These are phyloP conservation scores for Bembecia ichneumoniformis DNA, from an alignment of 2,888 invertebrate genomes.

Conservation along the genomic window DNA sequence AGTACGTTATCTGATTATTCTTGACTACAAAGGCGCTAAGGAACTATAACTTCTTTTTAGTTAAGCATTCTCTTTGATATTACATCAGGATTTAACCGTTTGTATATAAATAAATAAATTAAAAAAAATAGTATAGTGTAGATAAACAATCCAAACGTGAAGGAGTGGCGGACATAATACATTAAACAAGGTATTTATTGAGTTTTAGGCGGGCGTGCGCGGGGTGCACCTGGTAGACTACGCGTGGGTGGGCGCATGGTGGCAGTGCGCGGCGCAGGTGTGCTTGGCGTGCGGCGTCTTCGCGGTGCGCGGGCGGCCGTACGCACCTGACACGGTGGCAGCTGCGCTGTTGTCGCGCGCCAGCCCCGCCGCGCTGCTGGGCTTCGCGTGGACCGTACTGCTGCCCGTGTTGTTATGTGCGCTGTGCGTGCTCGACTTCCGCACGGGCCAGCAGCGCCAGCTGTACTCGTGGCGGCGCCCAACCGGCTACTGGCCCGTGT, in stretches of 20 bases:
- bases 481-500: slow-evolving; percentile 80
- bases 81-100: too few relatives aligned
- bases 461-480: slow-evolving; percentile 58
- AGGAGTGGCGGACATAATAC: too few relatives aligned
- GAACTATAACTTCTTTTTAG: too few relatives aligned
- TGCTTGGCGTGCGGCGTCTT: slow-evolving; percentile 86
- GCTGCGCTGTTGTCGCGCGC: slow-evolving; percentile 56
- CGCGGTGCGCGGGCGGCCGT: slow-evolving; percentile 88
- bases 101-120: background rate
- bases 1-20: too few relatives aligned
- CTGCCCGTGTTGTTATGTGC: slow-evolving; percentile 85
- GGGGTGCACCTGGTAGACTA: slow-evolving; percentile 90
- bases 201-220: slow-evolving; percentile 77
- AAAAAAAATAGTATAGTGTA: background rate
- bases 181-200: background rate
- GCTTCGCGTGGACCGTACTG: slow-evolving; percentile 91
- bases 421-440: slow-evolving; percentile 63
- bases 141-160: background rate
- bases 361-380: slow-evolving; percentile 75
- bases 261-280: slow-evolving; percentile 85
- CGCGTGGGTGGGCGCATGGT: slow-evolving; percentile 88
- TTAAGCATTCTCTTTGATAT: too few relatives aligned
- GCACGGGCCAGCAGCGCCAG: slow-evolving; percentile 57
- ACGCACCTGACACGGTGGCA: slow-evolving; percentile 79
- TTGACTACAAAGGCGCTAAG: too few relatives aligned